These are phyloP conservation scores for Propithecus coquereli DNA, from an alignment of 2,113 vertebrate species.

Conservation along the genomic window DNA sequence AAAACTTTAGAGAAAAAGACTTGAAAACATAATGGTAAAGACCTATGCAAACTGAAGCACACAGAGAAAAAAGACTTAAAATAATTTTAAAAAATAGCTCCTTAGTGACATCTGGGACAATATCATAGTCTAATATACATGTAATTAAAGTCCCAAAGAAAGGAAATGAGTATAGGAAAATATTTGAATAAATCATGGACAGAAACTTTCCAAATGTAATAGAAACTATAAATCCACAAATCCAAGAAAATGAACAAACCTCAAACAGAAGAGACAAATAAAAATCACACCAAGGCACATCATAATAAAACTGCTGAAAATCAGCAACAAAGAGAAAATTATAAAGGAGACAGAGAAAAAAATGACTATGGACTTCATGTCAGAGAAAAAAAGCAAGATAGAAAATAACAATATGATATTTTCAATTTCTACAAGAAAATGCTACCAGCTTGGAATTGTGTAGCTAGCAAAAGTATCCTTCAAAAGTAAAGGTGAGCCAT, in stretches of 20 bases:
- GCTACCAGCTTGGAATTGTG: neutral
- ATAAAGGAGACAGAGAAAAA: neutral
- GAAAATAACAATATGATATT: neutral
- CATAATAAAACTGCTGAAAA: neutral
- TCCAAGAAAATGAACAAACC: neutral
- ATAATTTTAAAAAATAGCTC: neutral
- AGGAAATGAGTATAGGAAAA: neutral
- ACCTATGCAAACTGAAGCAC: neutral
- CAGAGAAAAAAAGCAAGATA: neutral
- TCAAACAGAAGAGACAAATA: neutral
- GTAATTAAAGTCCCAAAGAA: neutral
- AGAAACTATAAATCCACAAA: neutral
- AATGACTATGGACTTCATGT: neutral
- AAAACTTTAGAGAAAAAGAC: neutral
- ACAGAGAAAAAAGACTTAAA: neutral
- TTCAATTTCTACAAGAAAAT: neutral
- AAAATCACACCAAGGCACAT: neutral
- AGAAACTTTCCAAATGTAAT: neutral
- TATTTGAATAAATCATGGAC: neutral
- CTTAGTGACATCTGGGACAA: neutral
- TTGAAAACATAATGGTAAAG: neutral
- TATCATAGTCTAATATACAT: neutral
- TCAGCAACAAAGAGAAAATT: neutral
- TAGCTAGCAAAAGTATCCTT: neutral
- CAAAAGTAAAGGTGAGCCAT: neutral